Conservation (phyloP, 2,113 vertebrate genomes). For the Ciconia stormi region DNA sequence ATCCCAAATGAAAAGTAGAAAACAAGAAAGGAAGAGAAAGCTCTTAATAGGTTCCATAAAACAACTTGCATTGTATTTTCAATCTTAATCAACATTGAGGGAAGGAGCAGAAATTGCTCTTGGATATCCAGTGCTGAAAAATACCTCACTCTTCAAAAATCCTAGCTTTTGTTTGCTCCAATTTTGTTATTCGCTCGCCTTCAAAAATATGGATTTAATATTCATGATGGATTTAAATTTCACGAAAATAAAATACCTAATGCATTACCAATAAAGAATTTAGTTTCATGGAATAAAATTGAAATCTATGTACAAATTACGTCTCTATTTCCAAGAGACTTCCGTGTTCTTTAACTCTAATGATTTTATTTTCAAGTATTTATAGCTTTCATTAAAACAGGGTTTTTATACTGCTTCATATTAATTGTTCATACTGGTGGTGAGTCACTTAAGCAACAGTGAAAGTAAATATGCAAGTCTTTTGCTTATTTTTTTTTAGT, state of each 20-base stretch:
- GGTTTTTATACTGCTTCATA: not conserved
- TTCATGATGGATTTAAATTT: slow-evolving; percentile 27
- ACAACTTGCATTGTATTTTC: not conserved
- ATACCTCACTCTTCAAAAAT: slow-evolving; percentile 49
- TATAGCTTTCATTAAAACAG: slow-evolving; percentile 17
- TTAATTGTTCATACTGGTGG: not conserved
- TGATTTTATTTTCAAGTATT: slow-evolving; percentile 3
- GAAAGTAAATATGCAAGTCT: not conserved
- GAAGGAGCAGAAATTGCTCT: not conserved
- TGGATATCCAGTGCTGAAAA: slow-evolving; percentile 6
- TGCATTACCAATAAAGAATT: not conserved
- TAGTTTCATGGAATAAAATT: not conserved
- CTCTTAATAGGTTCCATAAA: not conserved
- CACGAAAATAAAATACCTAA: slow-evolving; percentile 26
- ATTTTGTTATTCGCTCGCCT: not conserved
- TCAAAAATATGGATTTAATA: slow-evolving; percentile 59
- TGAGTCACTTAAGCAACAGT: not conserved
- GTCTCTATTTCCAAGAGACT: not conserved
- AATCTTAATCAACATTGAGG: not conserved
- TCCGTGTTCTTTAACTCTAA: not conserved
- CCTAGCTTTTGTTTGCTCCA: not conserved
- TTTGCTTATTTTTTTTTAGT: not conserved
- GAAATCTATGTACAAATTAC: not conserved
- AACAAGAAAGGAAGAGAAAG: not conserved
- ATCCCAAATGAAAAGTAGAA: not conserved